Conservation (phyloP, 2,113 vertebrate species). For the Nanorana parkeri region DNA sequence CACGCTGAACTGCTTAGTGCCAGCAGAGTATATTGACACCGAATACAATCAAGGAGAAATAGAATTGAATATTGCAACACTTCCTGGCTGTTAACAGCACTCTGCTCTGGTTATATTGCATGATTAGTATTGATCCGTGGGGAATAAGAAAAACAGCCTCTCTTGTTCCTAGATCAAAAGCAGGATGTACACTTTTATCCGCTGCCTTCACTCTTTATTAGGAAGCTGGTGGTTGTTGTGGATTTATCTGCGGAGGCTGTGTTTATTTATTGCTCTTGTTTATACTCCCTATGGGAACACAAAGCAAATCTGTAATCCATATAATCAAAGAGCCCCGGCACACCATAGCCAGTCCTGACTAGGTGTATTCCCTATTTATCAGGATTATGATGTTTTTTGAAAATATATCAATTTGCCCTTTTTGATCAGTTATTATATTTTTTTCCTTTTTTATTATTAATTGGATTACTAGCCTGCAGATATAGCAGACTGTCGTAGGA, state of each 20-base stretch:
- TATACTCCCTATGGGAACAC: constrained; percentile 56
- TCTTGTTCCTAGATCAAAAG: constrained; percentile 61
- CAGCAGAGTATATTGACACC: constrained; percentile 64
- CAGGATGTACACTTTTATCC: constrained; percentile 63
- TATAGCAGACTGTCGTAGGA: too few species aligned
- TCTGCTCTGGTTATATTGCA: constrained; percentile 62
- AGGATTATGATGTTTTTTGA: not conserved
- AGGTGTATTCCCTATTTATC: constrained; percentile 2
- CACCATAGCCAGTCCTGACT: constrained; percentile 26
- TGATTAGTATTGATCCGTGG: constrained; percentile 68
- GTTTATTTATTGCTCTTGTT: constrained; percentile 57
- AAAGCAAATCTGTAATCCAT: constrained; percentile 22
- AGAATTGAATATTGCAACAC: constrained; percentile 62
- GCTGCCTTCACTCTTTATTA: constrained; percentile 60
- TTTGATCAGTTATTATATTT: not conserved
- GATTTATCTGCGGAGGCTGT: constrained; percentile 39
- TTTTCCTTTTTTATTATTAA: not conserved
- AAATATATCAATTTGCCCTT: not conserved
- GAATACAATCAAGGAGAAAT: constrained; percentile 62
- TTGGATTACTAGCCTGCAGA: too few species aligned
- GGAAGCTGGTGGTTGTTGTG: constrained; percentile 57
- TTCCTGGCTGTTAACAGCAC: constrained; percentile 64
- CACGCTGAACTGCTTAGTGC: constrained; percentile 51
- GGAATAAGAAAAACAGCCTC: constrained; percentile 64
- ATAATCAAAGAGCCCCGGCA: constrained; percentile 48